Base-by-base conservation (phyloP, 2,113 vertebrate genomes). In the Sylvilagus bachmani region DNA sequence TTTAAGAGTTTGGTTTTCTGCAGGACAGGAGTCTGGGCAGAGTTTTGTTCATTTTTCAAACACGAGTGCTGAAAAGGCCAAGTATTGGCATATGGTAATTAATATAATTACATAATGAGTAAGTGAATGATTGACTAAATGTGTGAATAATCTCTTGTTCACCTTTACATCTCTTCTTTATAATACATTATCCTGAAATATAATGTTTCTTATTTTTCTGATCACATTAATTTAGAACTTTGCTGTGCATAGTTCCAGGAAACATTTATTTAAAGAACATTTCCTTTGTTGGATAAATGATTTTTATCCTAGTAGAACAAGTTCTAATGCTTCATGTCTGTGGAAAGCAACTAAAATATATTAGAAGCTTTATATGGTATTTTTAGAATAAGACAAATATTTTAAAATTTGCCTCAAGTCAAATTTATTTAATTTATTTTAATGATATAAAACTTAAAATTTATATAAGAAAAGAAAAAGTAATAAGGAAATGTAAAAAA, bases 401-500 rank as follows among this genome's bases (percentile, higher is more conserved):
- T 96, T 93, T 95, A 29, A 80, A 93, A 86, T 82, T 91, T n/a
- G 49, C 38, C 27, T 77, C 44, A 67, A 64, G 53, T 95, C 36
- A 95, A 90, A 95, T 90, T 90, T 70, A 91, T 94, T 94, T 90
- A n/a, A 87, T 87, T 86, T 64, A 92, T 95, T 92, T 91, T 44
- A 95, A 27, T 82, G 53, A 85, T 25, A 86, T 62, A 91, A 58
- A 81, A 87, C 95, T 88, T 79, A 11, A 16, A 95, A 96, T 77
- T 51, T 78, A 81, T 73, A 79, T 29, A 69, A 95, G 61, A 91
- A 71, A 93, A 83, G 75, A 95, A 90, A 89, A 82, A 96, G 62
- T 38, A 91, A 95, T 96, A 91, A 94, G 6, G 51, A 61, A 88
- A 92, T 75, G 10, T 78, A 89, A 91, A 80, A 62, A 95, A 96